Conservation (phyloP, 2,797 vertebrate genomes). For the Dromococcyx pavoninus region DNA sequence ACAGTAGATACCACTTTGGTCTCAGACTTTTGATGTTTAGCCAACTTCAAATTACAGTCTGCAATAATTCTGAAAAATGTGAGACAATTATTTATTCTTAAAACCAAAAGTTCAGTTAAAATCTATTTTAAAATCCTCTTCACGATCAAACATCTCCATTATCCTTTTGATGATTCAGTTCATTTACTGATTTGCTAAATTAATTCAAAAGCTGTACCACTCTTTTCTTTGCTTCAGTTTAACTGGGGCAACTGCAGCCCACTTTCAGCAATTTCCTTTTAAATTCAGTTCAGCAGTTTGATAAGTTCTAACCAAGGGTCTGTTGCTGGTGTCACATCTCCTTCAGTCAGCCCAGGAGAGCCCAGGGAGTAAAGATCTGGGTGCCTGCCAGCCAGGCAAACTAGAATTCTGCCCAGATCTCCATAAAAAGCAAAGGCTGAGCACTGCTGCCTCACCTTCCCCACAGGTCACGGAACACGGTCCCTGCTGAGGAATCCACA, state of each 20-base stretch:
- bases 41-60: conserved; percentile 9
- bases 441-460: conserved; percentile 78
- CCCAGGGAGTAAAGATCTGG: neutral
- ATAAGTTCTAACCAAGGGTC: neutral
- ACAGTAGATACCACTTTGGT: neutral
- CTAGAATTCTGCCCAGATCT: neutral
- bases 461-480: conserved; percentile 91
- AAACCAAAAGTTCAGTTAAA: neutral
- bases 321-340: neutral
- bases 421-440: neutral
- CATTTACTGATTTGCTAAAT: neutral
- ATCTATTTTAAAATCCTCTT: neutral
- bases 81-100: conserved; percentile 3
- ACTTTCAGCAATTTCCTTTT: neutral
- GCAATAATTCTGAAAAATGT: neutral
- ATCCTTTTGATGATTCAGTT: neutral
- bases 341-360: neutral
- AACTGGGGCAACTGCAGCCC: neutral
- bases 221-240: neutral
- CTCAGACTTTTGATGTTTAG: conserved; percentile 28
- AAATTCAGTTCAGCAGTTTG: neutral
- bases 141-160: neutral
- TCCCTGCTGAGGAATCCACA: conserved; percentile 77
- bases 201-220: neutral
- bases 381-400: neutral